Evolutionary conservation across 92 coral and sea anemone genomes (phyloP).

Genomic region (Palythoa caribaeorum): DNA sequence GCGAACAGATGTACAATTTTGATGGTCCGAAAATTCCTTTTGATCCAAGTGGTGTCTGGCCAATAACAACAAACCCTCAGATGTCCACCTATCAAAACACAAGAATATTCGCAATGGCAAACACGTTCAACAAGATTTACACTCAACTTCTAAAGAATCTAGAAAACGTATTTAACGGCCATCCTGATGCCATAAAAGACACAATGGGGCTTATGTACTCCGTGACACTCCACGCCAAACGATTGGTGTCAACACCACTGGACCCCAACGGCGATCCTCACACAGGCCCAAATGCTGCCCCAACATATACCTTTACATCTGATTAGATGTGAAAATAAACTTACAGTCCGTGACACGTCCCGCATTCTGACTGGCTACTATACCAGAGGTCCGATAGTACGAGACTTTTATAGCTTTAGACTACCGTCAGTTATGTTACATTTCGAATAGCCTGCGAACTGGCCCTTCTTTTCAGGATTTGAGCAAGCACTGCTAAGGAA

Average conservation of each 20-base stretch:
- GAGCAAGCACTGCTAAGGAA: too few relatives aligned
- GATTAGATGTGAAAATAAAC: background rate
- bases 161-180: slow-evolving; percentile 71
- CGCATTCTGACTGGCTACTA: too few relatives aligned
- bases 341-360: too few relatives aligned
- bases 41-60: slow-evolving; percentile 77
- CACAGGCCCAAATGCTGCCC: slow-evolving; percentile 66
- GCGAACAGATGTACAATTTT: slow-evolving; percentile 61
- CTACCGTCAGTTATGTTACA: too few relatives aligned
- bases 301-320: slow-evolving; percentile 38
- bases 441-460: too few relatives aligned
- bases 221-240: slow-evolving; percentile 45
- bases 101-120: slow-evolving; percentile 49
- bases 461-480: too few relatives aligned
- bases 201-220: slow-evolving; percentile 58
- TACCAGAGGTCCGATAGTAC: too few relatives aligned
- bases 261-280: slow-evolving; percentile 60
- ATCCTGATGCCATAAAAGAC: slow-evolving; percentile 61
- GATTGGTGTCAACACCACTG: slow-evolving; percentile 59
- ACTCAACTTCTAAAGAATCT: slow-evolving; percentile 73
- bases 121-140: slow-evolving; percentile 66
- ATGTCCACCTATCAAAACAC: slow-evolving; percentile 54
- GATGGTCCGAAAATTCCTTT: slow-evolving; percentile 61
- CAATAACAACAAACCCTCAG: slow-evolving; percentile 66
- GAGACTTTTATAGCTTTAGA: too few relatives aligned